phyloP scores from a whole-genome alignment of 2,113 vertebrate species.

The Canis aureus region DNA sequence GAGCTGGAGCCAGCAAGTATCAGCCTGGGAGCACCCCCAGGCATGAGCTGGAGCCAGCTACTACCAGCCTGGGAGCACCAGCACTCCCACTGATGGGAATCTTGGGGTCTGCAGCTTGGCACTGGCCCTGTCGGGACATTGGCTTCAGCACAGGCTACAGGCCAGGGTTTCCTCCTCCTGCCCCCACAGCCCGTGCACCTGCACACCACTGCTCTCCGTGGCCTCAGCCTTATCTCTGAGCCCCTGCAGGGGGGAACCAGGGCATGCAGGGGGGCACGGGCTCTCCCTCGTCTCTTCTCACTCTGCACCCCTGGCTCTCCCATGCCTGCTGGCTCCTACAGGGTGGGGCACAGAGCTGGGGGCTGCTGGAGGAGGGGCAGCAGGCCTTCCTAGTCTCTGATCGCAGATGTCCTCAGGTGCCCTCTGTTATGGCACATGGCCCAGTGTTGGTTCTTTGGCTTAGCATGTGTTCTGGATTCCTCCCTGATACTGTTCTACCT shows the following conservation, averaged over 20 bases:
- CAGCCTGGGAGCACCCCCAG: no score
- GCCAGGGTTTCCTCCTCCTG: background rate
- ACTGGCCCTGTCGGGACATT: fast-evolving
- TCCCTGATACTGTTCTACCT: background rate
- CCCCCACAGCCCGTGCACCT: background rate
- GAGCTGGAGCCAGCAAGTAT: no score
- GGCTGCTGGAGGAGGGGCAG: background rate
- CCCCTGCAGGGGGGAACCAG: background rate
- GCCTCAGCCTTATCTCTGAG: background rate
- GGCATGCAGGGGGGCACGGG: fast-evolving
- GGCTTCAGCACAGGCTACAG: background rate
- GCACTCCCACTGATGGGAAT: no score
- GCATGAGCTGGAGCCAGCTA: background rate
- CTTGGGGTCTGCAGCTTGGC: background rate
- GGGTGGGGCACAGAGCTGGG: no score
- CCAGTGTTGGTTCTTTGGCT: background rate
- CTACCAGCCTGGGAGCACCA: background rate
- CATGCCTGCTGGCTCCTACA: background rate
- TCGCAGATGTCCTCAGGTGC: background rate
- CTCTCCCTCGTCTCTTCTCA: background rate
- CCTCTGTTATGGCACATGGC: background rate
- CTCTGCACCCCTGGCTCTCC: background rate
- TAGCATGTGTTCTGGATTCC: background rate
- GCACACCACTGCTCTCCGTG: fast-evolving
- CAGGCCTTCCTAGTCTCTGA: background rate